Evolutionary conservation across 2,113 vertebrate genomes (phyloP).

Genomic region (Ginglymostoma cirratum): DNA sequence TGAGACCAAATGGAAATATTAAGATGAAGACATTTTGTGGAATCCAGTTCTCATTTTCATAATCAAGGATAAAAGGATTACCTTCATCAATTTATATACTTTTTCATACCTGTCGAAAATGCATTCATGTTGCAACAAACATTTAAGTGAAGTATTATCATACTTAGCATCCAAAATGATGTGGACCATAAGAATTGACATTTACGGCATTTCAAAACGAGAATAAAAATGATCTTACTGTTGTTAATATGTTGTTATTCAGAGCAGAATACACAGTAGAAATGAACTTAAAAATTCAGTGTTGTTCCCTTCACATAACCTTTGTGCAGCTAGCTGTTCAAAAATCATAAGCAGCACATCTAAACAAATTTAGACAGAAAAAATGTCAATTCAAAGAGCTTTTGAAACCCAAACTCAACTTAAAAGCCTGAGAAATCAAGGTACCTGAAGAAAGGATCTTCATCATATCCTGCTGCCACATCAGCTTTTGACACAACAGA

Average conservation of each 20-base stretch:
- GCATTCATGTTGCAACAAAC: neutral
- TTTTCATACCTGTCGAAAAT: neutral
- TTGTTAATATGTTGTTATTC: conserved; percentile 20
- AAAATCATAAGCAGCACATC: neutral
- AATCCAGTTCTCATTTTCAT: neutral
- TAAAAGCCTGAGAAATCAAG: conserved; percentile 48
- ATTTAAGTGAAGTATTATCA: neutral
- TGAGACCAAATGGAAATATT: neutral
- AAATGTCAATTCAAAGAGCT: conserved; percentile 28
- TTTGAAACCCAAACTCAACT: conserved; percentile 33
- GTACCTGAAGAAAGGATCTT: conserved; percentile 47
- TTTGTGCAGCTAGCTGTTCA: neutral
- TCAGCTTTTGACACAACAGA: conserved; percentile 51
- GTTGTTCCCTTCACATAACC: neutral
- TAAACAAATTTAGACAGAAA: conserved; percentile 11
- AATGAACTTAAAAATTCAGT: neutral
- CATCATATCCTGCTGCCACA: conserved; percentile 39
- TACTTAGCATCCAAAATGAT: neutral
- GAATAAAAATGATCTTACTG: neutral
- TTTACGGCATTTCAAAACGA: neutral
- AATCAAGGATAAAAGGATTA: neutral
- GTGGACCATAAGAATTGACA: neutral
- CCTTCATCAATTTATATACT: neutral
- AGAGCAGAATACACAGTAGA: neutral
- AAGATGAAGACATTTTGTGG: neutral